phyloP scores from a whole-genome alignment of 1,140 invertebrate species.

The Periplaneta americana region DNA sequence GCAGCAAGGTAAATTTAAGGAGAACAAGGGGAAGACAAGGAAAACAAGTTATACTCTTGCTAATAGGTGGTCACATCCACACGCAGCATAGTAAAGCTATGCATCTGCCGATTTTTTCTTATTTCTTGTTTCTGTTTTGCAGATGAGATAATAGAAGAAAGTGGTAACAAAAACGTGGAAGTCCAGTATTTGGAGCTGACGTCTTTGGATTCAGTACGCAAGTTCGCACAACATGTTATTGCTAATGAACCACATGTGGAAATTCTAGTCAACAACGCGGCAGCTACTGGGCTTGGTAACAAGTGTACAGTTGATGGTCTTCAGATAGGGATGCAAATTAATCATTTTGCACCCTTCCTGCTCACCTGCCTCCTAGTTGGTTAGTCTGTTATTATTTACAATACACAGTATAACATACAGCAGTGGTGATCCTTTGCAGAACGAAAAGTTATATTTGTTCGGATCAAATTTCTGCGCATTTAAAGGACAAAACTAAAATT shows the following conservation, averaged over 20 bases:
- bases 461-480: no score
- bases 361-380: constrained; percentile 48
- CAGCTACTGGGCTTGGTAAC: constrained; percentile 30
- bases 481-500: no score
- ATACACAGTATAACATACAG: not conserved
- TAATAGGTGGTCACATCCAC: no score
- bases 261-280: constrained; percentile 54
- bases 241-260: constrained; percentile 37
- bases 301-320: constrained; percentile 42
- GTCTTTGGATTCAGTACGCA: constrained; percentile 23
- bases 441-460: no score
- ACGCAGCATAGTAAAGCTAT: no score
- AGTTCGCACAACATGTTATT: constrained; percentile 24
- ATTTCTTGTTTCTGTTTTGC: no score
- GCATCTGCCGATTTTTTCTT: no score
- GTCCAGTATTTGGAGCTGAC: constrained; percentile 26
- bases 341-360: constrained; percentile 49
- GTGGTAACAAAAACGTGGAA: constrained; percentile 23
- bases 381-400: constrained; percentile 24
- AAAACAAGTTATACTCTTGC: no score
- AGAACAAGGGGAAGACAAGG: no score
- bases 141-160: constrained; percentile 10
- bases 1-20: no score
- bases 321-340: constrained; percentile 46
- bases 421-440: no score